Evolutionary conservation across 2,888 invertebrate species (phyloP).

Genomic region (Fissipunctia ypsillon): DNA sequence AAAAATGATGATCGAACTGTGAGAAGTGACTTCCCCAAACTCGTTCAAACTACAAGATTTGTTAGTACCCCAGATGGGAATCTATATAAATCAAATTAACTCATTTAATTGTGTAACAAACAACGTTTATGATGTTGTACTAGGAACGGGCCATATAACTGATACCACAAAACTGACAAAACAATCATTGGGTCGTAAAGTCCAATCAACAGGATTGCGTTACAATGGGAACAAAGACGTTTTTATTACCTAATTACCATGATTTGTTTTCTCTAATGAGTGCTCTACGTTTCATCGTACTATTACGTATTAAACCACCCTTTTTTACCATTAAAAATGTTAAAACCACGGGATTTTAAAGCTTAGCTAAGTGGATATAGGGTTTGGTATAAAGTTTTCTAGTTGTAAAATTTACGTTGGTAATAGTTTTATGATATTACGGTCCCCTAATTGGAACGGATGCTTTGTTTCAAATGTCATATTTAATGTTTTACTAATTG

Average conservation of each 20-base stretch:
- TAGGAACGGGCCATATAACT: conserved; percentile 45
- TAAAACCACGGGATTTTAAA: conserved; percentile 50
- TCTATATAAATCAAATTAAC: conserved; percentile 66
- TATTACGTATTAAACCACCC: conserved; percentile 64
- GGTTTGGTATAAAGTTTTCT: conserved; percentile 14
- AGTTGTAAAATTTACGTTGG: conserved; percentile 49
- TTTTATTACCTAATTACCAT: conserved; percentile 89
- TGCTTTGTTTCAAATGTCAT: conserved; percentile 81
- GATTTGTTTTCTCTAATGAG: conserved; percentile 89
- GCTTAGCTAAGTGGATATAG: conserved; percentile 44
- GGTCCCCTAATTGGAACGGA: conserved; percentile 82
- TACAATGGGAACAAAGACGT: conserved; percentile 83
- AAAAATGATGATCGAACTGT: conserved; percentile 7
- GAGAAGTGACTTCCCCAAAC: conserved; percentile 5
- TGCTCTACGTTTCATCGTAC: conserved; percentile 79
- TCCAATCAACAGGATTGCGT: conserved; percentile 83
- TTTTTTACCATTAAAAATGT: neutral
- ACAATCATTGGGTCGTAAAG: conserved; percentile 84
- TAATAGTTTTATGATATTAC: conserved; percentile 81
- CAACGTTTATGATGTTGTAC: conserved; percentile 60
- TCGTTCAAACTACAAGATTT: neutral
- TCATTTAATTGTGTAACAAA: conserved; percentile 65
- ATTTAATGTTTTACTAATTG: conserved; percentile 70
- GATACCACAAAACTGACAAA: conserved; percentile 69
- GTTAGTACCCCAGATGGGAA: conserved; percentile 35